Evolutionary conservation across 2,113 vertebrate genomes (phyloP).

Genomic region (Suncus etruscus): DNA sequence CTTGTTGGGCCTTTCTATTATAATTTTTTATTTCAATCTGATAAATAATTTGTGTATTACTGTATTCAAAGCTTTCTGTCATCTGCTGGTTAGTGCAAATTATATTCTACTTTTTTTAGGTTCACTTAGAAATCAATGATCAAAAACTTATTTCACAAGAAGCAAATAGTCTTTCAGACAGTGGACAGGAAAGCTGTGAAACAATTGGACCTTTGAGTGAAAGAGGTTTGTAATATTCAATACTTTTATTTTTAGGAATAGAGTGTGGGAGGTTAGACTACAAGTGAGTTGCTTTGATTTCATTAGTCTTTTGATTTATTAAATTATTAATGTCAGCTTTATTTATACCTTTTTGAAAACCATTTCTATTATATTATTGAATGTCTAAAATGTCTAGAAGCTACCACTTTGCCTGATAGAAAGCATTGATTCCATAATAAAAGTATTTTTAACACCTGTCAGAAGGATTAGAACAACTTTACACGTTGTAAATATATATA

Average conservation of each 20-base stretch:
- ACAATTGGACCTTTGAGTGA: conserved; percentile 64
- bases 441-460: conserved; percentile 71
- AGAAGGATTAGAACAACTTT: conserved; percentile 66
- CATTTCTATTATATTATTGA: conserved; percentile 55
- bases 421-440: conserved; percentile 65
- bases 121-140: conserved; percentile 51
- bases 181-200: conserved; percentile 90
- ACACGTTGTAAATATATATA: conserved; percentile 65
- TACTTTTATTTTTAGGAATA: not conserved
- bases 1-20: not conserved
- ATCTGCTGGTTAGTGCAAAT: not conserved
- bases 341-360: conserved; percentile 45
- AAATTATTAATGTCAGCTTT: conserved; percentile 48
- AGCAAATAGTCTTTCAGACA: conserved; percentile 90
- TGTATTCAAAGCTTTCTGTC: conserved; percentile 1
- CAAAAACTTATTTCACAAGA: conserved; percentile 64
- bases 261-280: not conserved
- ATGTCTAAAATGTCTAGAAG: conserved; percentile 58
- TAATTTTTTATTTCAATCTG: not conserved
- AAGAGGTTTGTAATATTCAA: conserved; percentile 82
- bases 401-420: conserved; percentile 64
- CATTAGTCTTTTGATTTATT: conserved; percentile 49
- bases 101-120: conserved; percentile 73
- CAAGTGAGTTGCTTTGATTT: conserved; percentile 51
- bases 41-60: conserved; percentile 6